Evolutionary conservation across 2,888 invertebrate genomes (phyloP).

Genomic region (Cephus pulcher): DNA sequence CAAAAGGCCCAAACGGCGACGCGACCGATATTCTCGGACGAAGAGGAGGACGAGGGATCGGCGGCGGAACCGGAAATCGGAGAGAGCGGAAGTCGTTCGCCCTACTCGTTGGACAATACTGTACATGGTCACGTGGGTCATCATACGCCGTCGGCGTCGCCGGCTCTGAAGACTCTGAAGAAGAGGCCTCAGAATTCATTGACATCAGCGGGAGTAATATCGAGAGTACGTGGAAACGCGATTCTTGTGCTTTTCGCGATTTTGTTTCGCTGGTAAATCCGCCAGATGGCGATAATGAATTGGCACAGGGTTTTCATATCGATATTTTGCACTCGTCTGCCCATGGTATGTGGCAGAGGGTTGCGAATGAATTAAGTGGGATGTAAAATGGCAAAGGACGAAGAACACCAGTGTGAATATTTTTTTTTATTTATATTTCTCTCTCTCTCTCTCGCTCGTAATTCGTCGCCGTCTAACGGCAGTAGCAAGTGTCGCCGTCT

Average conservation of each 20-base stretch:
- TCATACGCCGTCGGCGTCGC: slow-evolving; percentile 42
- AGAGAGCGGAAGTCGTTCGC: slow-evolving; percentile 49
- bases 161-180: slow-evolving; percentile 48
- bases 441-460: background rate
- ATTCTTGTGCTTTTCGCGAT: background rate
- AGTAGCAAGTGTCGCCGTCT: background rate
- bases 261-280: background rate
- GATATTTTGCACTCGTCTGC: background rate
- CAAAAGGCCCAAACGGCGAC: slow-evolving; percentile 61
- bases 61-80: slow-evolving; percentile 56
- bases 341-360: background rate
- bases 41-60: slow-evolving; percentile 73
- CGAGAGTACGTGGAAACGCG: background rate
- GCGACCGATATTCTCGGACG: slow-evolving; percentile 74
- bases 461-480: background rate
- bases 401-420: background rate
- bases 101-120: slow-evolving; percentile 54
- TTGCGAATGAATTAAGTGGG: background rate
- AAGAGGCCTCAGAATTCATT: slow-evolving; percentile 35
- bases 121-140: slow-evolving; percentile 53
- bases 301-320: background rate
- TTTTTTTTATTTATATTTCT: background rate
- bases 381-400: background rate
- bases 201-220: background rate
- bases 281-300: background rate